phyloP scores from a whole-genome alignment of 2,797 vertebrate genomes.

The Coregonus suidteri region DNA sequence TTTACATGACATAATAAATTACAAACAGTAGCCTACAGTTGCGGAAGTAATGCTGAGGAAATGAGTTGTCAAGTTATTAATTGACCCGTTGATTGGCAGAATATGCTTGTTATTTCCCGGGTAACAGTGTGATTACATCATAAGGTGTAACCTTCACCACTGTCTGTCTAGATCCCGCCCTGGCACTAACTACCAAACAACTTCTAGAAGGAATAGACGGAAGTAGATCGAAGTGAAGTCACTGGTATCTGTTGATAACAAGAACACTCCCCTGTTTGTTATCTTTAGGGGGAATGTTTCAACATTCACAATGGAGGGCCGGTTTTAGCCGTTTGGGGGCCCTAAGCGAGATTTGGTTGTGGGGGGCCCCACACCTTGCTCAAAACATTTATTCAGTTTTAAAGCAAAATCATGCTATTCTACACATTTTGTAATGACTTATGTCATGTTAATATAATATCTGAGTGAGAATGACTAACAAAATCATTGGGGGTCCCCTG shows the following conservation, averaged over 20 bases:
- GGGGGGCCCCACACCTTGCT: no score
- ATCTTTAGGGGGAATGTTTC: not conserved
- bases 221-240: slow-evolving; percentile 40
- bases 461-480: no score
- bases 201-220: slow-evolving; percentile 44
- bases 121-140: slow-evolving; percentile 61
- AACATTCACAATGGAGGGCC: not conserved
- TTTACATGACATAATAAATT: not conserved
- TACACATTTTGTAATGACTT: no score
- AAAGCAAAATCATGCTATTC: no score
- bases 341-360: no score
- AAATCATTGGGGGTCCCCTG: no score
- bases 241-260: slow-evolving; percentile 12
- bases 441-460: no score
- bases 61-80: not conserved
- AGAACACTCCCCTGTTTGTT: not conserved
- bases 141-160: slow-evolving; percentile 17
- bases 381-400: no score
- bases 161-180: slow-evolving; percentile 25
- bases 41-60: not conserved
- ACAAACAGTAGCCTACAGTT: not conserved
- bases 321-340: no score
- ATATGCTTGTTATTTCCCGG: slow-evolving; percentile 34
- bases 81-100: not conserved
- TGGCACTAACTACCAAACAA: slow-evolving; percentile 45